Evolutionary conservation across 2,888 invertebrate species (phyloP).

Genomic region (Nowickia ferox): DNA sequence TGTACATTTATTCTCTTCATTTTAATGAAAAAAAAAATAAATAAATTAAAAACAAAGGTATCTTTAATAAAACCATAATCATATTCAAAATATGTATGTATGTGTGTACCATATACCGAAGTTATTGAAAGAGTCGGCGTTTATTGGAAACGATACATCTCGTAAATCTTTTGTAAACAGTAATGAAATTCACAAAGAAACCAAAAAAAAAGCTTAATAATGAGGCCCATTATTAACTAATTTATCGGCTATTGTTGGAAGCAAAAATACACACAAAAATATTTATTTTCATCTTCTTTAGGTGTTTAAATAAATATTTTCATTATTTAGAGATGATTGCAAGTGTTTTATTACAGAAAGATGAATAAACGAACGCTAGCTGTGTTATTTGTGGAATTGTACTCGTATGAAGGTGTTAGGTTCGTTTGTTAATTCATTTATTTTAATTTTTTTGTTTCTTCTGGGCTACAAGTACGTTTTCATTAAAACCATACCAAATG

Average conservation of each 20-base stretch:
- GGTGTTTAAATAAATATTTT: conserved; percentile 51
- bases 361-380: neutral
- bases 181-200: conserved; percentile 78
- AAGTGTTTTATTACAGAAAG: conserved; percentile 30
- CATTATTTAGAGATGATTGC: conserved; percentile 47
- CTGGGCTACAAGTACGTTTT: neutral
- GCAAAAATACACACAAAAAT: conserved; percentile 33
- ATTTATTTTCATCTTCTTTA: conserved; percentile 50
- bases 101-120: neutral
- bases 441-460: neutral
- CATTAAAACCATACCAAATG: conserved; percentile 45
- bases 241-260: conserved; percentile 78
- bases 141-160: conserved; percentile 2
- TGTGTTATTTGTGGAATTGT: neutral
- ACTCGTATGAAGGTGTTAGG: conserved; percentile 30
- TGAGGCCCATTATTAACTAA: conserved; percentile 80
- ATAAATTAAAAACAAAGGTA: neutral
- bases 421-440: conserved; percentile 47
- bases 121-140: conserved; percentile 24
- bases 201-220: conserved; percentile 77
- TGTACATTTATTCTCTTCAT: too few species aligned
- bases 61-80: conserved; percentile 27
- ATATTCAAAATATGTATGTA: neutral
- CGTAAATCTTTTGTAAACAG: conserved; percentile 62
- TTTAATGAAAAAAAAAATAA: too few species aligned